Evolutionary conservation across 2,888 invertebrate species (phyloP).

Genomic region (Drosophila fungiperda): DNA sequence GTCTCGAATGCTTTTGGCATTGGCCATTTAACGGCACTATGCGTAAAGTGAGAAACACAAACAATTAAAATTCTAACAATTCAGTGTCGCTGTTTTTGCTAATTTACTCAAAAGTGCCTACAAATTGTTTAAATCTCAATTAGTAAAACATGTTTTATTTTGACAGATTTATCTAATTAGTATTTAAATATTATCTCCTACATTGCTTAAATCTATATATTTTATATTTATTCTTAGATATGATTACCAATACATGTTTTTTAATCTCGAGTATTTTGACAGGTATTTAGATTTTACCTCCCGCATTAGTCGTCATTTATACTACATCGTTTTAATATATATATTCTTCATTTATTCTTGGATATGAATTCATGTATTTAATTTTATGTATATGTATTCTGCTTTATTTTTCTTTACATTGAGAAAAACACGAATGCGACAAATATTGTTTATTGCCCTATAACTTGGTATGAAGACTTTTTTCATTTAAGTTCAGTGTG

Average conservation of each 20-base stretch:
- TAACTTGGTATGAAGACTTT: constrained; percentile 11
- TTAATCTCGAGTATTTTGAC: background rate
- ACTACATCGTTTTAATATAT: constrained; percentile 4
- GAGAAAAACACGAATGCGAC: constrained; percentile 6
- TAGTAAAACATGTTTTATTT: no score
- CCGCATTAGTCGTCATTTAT: constrained; percentile 47
- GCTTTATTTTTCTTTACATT: constrained; percentile 5
- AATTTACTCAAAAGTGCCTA: constrained; percentile 19
- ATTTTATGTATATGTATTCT: constrained; percentile 12
- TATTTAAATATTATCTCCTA: no score
- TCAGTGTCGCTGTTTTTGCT: constrained; percentile 19
- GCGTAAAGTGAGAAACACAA: constrained; percentile 27
- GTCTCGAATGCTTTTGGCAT: constrained; percentile 54
- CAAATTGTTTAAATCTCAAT: background rate
- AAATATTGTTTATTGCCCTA: constrained; percentile 13
- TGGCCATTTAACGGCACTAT: constrained; percentile 40
- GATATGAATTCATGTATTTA: constrained; percentile 42
- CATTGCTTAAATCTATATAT: no score
- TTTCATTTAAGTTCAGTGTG: background rate
- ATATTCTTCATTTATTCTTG: constrained; percentile 50
- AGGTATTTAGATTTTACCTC: background rate
- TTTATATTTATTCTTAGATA: no score
- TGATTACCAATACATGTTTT: no score
- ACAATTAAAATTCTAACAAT: constrained; percentile 22
- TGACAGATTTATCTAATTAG: no score